Evolutionary conservation across 2,113 vertebrate species (phyloP), one percentile per base, ranked within the genome.

Genomic region (Triplophysa tibetana): DNA sequence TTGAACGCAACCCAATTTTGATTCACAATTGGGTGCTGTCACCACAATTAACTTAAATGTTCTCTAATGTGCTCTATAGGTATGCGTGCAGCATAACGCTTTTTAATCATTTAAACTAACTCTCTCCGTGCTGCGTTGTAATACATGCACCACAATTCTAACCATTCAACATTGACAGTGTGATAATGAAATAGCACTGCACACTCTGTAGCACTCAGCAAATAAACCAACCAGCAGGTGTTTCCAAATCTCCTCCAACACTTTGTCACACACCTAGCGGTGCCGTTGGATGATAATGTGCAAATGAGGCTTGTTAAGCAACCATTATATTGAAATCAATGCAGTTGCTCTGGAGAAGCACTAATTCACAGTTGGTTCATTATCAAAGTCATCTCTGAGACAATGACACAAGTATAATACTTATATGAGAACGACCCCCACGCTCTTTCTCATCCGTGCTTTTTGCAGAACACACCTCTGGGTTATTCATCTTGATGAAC

Each of bases 121-220:
- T 23, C 63, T 77, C 23, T 68, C 14, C 52, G 24, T 68, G 24
- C 60, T 23, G 21, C 12, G 48, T 56, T 38, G 65, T 78, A 64
- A 64, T 75, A 56, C 50, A 70, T 62, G 52, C 54, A 52, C 45
- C 21, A 17, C 65, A 65, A 70, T 76, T 45, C 50, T 69, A 75
- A 45, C 54, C 26, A 50, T 67, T 81, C 43, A 70, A 56, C 23
- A 21, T 76, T 80, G 75, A 82, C 83, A 82, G 65, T 13, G 65
- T 76, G 75, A 54, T 65, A 74, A 82, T 76, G 80, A 77, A 52
- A 73, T 61, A 70, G 77, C 41, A 43, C 16, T 50, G 41, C 65
- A 64, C 21, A 17, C 70, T 69, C 33, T 78, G 29, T 38, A 54
- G 58, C 21, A 17, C 70, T 69, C 33, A 81, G 29, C 54, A 54